Conservation (phyloP, 2,888 invertebrate genomes). For the Polydrusus pterygomalis region DNA sequence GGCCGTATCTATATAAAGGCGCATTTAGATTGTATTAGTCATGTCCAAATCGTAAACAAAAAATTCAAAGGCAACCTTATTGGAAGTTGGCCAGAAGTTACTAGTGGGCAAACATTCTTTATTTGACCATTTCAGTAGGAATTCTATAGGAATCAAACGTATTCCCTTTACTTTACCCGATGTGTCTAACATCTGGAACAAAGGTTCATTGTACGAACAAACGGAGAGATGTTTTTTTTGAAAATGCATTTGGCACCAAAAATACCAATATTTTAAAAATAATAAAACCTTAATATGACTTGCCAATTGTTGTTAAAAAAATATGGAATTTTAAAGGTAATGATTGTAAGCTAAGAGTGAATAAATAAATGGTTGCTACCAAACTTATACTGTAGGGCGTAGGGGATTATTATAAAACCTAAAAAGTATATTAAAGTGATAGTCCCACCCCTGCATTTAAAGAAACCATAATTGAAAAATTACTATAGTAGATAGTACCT, state of each 20-base stretch:
- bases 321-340: not conserved
- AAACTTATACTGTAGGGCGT: no score
- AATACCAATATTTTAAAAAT: not conserved
- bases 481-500: no score
- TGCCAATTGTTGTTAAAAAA: no score
- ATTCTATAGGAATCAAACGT: not conserved
- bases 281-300: no score
- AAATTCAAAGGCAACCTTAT: conserved; percentile 44
- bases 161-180: no score
- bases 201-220: not conserved
- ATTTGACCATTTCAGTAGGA: conserved; percentile 23
- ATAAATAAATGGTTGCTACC: no score
- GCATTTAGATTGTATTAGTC: conserved; percentile 48
- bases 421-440: no score
- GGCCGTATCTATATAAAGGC: conserved; percentile 48
- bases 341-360: no score
- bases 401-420: no score
- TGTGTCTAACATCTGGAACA: conserved; percentile 6
- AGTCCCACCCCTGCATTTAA: no score
- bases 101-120: conserved; percentile 26
- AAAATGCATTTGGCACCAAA: not conserved
- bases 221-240: not conserved
- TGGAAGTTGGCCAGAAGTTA: conserved; percentile 39
- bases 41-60: conserved; percentile 45
- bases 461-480: no score